A percentile compares a stretch with the other conserved stretches of the same genome.
Evolutionary conservation across 2,797 vertebrate species (phyloP).

Genomic region (Rhinogobio ventralis): DNA sequence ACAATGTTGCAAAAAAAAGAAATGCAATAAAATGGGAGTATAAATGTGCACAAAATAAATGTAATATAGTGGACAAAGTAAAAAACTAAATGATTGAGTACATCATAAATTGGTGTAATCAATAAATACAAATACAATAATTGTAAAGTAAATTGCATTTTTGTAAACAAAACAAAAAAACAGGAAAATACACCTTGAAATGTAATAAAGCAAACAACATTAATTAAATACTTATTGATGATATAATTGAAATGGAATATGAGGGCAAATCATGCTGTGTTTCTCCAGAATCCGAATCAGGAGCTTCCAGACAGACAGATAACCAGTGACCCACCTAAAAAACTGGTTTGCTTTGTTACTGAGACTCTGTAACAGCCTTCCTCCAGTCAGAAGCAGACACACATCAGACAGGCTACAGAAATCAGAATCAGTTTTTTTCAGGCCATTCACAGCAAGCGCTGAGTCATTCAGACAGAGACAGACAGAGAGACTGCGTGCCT

Average conservation of each 20-base stretch:
- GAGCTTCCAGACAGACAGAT: background rate
- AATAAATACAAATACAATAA: background rate
- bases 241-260: background rate
- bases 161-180: background rate
- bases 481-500: background rate
- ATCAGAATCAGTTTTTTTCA: background rate
- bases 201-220: background rate
- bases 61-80: background rate
- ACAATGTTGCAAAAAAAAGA: background rate
- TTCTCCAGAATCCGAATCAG: background rate
- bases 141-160: background rate
- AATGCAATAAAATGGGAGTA: background rate
- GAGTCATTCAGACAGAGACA: background rate
- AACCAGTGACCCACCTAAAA: background rate
- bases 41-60: background rate
- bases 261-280: background rate
- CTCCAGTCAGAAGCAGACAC: background rate
- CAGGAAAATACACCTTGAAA: background rate
- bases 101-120: background rate
- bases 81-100: background rate
- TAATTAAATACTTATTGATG: background rate
- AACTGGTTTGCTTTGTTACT: background rate
- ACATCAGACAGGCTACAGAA: slow-evolving; percentile 11
- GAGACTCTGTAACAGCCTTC: background rate
- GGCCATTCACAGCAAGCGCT: background rate